A percentile compares a stretch with the other conserved stretches of the same genome.
These are phyloP conservation scores for Macrophya annulata DNA, from an alignment of 2,888 invertebrate genomes.

Conservation along the genomic window DNA sequence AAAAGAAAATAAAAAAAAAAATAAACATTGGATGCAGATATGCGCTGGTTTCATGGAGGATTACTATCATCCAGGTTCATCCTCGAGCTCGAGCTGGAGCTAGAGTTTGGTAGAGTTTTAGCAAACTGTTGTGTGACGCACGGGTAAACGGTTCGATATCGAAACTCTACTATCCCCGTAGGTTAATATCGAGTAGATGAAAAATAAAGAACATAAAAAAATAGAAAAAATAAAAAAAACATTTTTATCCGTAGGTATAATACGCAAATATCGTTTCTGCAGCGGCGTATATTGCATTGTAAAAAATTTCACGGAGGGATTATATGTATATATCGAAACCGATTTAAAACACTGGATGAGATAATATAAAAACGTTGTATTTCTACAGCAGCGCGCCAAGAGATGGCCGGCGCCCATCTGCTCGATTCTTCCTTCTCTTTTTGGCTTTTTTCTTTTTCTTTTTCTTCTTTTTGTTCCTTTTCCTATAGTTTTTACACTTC, in stretches of 20 bases:
- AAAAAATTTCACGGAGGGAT: slow-evolving; percentile 5
- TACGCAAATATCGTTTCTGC: slow-evolving; percentile 17
- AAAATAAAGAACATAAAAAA: neutral
- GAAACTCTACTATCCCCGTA: neutral
- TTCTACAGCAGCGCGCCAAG: neutral
- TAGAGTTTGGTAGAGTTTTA: neutral
- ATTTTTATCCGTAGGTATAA: no score
- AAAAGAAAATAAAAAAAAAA: neutral
- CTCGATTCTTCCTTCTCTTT: neutral
- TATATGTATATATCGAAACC: slow-evolving; percentile 50
- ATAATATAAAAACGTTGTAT: slow-evolving; percentile 26
- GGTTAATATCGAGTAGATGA: slow-evolving; percentile 29
- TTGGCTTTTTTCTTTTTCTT: neutral
- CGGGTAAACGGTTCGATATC: slow-evolving; percentile 37
- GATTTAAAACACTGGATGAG: slow-evolving; percentile 46
- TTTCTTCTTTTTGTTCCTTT: neutral
- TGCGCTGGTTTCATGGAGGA: slow-evolving; percentile 9
- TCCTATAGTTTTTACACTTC: neutral
- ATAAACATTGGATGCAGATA: neutral
- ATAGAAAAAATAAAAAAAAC: no score
- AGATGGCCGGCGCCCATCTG: slow-evolving; percentile 19
- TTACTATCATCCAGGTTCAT: slow-evolving; percentile 23
- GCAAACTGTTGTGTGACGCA: neutral
- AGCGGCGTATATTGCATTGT: neutral
- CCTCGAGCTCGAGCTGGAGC: no score